A percentile compares a stretch with the other conserved stretches of the same genome.
Evolutionary conservation across 1,140 invertebrate species (phyloP).

Genomic region (Achroia grisella): DNA sequence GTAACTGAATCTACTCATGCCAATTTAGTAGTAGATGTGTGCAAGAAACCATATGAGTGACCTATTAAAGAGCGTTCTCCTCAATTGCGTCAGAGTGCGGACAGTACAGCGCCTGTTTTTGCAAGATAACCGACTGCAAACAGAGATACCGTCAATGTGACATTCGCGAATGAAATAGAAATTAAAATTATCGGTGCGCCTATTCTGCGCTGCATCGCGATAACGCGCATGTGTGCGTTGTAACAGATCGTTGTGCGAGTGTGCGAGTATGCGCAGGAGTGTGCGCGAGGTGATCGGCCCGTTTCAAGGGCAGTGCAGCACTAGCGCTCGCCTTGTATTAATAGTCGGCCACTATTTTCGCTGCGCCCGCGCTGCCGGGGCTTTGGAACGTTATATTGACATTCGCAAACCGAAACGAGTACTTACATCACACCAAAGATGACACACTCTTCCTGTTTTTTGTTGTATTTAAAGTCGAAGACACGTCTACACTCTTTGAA

Average conservation of each 20-base stretch:
- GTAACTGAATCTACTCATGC: too few relatives aligned
- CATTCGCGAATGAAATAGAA: conserved; percentile 60
- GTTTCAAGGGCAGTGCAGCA: conserved; percentile 68
- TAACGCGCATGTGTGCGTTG: conserved; percentile 30
- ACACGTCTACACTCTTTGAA: too few relatives aligned
- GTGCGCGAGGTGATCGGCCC: conserved; percentile 64
- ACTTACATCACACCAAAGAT: conserved; percentile 42
- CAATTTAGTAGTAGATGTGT: too few relatives aligned
- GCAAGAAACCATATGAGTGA: too few relatives aligned
- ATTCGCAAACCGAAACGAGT: conserved; percentile 54
- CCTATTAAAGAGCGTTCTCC: too few relatives aligned
- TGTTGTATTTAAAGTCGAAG: neutral
- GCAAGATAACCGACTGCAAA: conserved; percentile 15
- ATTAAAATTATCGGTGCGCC: conserved; percentile 55
- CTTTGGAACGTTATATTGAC: conserved; percentile 67
- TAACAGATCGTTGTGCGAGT: conserved; percentile 16
- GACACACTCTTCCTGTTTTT: conserved; percentile 24
- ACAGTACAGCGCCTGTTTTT: neutral
- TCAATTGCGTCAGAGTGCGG: conserved; percentile 1
- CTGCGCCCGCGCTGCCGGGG: conserved; percentile 44
- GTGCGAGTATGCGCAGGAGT: conserved; percentile 34
- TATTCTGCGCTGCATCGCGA: conserved; percentile 54
- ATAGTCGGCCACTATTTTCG: conserved; percentile 70
- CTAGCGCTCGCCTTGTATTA: conserved; percentile 62
- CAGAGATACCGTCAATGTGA: conserved; percentile 27